Percentiles rank a stretch among this genome's conserved stretches.
These are phyloP conservation scores for Hemibagrus wyckioides DNA, from an alignment of 2,113 vertebrate species.

Conservation along the genomic window DNA sequence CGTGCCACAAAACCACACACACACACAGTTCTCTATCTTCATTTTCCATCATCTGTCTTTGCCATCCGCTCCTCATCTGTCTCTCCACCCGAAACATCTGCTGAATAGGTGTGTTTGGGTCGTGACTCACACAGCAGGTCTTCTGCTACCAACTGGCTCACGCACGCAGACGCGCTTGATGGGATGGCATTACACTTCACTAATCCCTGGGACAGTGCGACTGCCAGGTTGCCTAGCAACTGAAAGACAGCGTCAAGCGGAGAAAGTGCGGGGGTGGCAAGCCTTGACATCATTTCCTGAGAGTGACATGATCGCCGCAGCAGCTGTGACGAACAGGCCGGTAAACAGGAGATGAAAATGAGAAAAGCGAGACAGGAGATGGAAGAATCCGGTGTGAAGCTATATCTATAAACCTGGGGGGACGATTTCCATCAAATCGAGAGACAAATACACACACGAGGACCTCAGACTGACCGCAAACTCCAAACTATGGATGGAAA, in stretches of 20 bases:
- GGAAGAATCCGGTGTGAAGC: background rate
- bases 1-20: too few species aligned
- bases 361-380: background rate
- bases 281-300: conserved; percentile 70
- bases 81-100: background rate
- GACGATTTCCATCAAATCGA: background rate
- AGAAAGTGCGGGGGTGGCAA: conserved; percentile 57
- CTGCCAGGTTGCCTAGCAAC: conserved; percentile 72
- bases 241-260: conserved; percentile 51
- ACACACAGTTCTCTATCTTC: background rate
- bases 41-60: background rate
- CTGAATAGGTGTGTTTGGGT: conserved; percentile 25
- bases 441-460: background rate
- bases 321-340: conserved; percentile 31
- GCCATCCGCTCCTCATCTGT: background rate
- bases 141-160: conserved; percentile 26
- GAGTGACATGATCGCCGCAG: conserved; percentile 52
- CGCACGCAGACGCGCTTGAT: conserved; percentile 33
- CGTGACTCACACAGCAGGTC: conserved; percentile 30
- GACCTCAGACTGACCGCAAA: background rate
- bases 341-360: background rate
- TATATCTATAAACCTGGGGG: too few species aligned
- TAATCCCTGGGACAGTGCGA: conserved; percentile 70
- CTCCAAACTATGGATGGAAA: background rate
- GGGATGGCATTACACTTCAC: conserved; percentile 69